Evolutionary conservation across 2,113 vertebrate genomes (phyloP).

Genomic region (Meriones unguiculatus): DNA sequence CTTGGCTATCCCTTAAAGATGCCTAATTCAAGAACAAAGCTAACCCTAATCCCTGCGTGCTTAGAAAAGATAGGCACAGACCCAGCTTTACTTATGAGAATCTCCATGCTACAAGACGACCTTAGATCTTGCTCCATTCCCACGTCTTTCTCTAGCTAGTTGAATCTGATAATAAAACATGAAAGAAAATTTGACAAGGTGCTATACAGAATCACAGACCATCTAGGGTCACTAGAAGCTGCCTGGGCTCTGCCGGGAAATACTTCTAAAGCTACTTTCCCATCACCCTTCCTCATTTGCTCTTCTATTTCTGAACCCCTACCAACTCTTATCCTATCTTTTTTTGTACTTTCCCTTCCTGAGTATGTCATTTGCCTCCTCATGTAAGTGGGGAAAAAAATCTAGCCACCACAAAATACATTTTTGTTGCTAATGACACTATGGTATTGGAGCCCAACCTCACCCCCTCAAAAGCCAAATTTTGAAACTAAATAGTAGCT

Average conservation of each 20-base stretch:
- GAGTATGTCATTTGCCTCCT: neutral
- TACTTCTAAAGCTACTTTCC: neutral
- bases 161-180: slow-evolving; percentile 16
- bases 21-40: neutral
- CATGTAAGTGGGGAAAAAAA: neutral
- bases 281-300: neutral
- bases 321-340: neutral
- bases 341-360: neutral
- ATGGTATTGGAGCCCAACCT: neutral
- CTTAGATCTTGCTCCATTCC: neutral
- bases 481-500: neutral
- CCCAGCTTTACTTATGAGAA: neutral
- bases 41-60: neutral
- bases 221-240: neutral
- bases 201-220: neutral
- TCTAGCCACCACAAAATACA: neutral
- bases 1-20: neutral
- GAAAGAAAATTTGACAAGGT: neutral
- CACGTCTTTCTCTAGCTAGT: neutral
- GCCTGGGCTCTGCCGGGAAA: neutral
- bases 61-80: neutral
- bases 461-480: neutral
- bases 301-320: neutral
- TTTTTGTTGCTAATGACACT: neutral
- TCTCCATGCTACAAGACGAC: neutral